Evolutionary conservation across 1,140 invertebrate genomes (phyloP).

Genomic region (Saxidomus purpurata): DNA sequence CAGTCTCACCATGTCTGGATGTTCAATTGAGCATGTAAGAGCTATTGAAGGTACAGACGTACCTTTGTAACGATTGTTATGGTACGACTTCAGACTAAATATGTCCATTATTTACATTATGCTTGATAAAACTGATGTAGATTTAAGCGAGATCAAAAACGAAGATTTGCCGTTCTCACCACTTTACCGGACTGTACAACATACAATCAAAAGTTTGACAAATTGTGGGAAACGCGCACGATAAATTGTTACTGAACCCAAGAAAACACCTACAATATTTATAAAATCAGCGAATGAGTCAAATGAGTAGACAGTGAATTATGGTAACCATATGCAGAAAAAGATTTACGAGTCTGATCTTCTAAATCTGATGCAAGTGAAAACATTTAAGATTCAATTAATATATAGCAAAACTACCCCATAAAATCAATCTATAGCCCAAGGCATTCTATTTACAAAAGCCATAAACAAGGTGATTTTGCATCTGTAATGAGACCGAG

Average conservation of each 20-base stretch:
- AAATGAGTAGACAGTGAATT: no score
- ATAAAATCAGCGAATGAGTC: background rate
- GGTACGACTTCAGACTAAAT: background rate
- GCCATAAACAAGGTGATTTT: no score
- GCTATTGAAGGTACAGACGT: slow-evolving; percentile 17
- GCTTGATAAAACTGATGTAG: slow-evolving; percentile 9
- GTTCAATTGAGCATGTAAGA: slow-evolving; percentile 30
- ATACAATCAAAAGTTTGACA: background rate
- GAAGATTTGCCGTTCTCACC: background rate
- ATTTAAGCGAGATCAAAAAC: slow-evolving; percentile 26
- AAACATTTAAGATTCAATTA: slow-evolving; percentile 29
- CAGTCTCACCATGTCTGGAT: background rate
- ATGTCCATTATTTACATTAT: slow-evolving; percentile 16
- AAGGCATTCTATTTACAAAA: background rate
- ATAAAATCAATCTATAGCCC: background rate
- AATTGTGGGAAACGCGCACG: slow-evolving; percentile 15
- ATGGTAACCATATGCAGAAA: background rate
- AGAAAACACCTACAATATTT: background rate
- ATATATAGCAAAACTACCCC: background rate
- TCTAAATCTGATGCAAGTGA: background rate
- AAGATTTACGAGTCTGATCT: background rate
- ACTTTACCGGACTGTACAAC: background rate
- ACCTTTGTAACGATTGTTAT: background rate
- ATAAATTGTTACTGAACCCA: background rate
- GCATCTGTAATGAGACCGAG: no score